phyloP scores from a whole-genome alignment of 2,797 vertebrate species.

The Labeo calbasu region DNA sequence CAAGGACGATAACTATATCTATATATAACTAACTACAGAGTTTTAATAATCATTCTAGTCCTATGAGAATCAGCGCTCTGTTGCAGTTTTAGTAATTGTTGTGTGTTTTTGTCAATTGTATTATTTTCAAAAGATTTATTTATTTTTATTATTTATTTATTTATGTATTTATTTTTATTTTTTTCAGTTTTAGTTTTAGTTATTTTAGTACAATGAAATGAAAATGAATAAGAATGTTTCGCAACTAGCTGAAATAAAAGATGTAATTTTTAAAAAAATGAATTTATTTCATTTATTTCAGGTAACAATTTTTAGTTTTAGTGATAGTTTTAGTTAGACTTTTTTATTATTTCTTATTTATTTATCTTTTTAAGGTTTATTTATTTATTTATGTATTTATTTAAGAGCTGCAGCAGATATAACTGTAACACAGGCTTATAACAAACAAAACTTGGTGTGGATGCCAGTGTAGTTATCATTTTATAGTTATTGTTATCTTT shows the following conservation, averaged over 20 bases:
- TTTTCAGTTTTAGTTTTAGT: neutral
- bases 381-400: too few species aligned
- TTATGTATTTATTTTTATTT: neutral
- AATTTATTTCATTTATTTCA: too few species aligned
- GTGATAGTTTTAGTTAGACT: too few species aligned
- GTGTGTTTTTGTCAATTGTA: neutral
- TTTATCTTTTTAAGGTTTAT: too few species aligned
- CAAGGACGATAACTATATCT: neutral
- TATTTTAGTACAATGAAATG: neutral
- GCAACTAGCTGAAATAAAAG: too few species aligned
- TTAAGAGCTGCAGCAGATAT: neutral
- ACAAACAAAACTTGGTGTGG: neutral
- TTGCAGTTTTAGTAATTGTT: neutral
- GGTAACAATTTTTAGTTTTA: too few species aligned
- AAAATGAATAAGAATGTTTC: too few species aligned
- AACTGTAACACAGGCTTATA: neutral
- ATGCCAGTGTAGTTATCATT: neutral
- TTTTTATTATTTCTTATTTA: too few species aligned
- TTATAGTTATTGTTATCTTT: constrained; percentile 7
- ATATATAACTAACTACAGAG: neutral
- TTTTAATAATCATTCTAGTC: neutral
- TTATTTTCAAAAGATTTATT: neutral
- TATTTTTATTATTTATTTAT: neutral
- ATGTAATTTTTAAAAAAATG: too few species aligned
- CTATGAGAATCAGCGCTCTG: neutral